A percentile compares a stretch with the other conserved stretches of the same genome.
Conservation (phyloP, 2,797 vertebrate species). For the Malurus leucopterus region DNA sequence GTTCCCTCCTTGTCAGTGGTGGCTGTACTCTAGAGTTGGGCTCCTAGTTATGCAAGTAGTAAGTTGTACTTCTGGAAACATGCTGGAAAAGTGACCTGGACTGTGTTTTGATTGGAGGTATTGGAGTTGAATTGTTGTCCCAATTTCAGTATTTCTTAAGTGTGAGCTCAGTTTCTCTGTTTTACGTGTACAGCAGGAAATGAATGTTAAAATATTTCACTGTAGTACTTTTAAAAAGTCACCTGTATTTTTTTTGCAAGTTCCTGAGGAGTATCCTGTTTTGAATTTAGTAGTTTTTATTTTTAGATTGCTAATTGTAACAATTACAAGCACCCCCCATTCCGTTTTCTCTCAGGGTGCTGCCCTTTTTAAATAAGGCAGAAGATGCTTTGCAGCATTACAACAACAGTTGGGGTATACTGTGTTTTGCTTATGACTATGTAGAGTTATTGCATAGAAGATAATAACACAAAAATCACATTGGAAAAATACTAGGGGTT, state of each 20-base stretch:
- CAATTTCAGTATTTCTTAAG: background rate
- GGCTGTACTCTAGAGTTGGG: background rate
- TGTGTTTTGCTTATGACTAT: background rate
- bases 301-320: background rate
- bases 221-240: background rate
- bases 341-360: background rate
- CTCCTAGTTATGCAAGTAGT: background rate
- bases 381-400: background rate
- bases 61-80: background rate
- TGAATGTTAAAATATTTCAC: background rate
- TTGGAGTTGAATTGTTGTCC: background rate
- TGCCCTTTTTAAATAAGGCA: background rate
- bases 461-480: background rate
- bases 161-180: background rate
- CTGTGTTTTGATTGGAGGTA: background rate
- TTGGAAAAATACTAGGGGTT: background rate
- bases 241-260: background rate
- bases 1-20: background rate
- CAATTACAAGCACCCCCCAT: background rate
- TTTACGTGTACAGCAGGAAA: slow-evolving; percentile 4
- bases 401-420: background rate
- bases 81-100: background rate
- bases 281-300: background rate
- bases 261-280: background rate
- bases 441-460: background rate